Conservation (phyloP, 1,140 invertebrate species). For the Pollicipes pollicipes region DNA sequence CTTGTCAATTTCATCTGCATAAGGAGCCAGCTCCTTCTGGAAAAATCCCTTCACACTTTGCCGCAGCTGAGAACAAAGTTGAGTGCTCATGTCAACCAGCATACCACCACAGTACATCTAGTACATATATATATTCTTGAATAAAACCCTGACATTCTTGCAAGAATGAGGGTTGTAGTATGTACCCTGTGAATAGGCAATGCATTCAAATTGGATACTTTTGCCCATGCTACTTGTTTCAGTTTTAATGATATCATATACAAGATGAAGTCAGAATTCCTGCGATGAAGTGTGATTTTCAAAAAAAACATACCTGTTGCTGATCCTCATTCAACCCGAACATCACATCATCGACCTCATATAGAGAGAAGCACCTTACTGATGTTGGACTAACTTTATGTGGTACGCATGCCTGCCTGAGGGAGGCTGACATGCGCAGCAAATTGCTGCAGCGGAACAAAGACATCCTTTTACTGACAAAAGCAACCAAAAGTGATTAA, state of each 20-base stretch:
- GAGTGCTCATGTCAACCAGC: slow-evolving; percentile 7
- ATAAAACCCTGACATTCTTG: neutral
- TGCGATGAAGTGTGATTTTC: neutral
- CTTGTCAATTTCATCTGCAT: no score
- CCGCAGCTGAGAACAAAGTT: slow-evolving; percentile 44
- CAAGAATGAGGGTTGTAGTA: slow-evolving; percentile 4
- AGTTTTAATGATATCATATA: slow-evolving; percentile 5
- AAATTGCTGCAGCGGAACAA: no score
- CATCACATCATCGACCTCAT: slow-evolving; percentile 60
- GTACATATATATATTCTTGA: no score
- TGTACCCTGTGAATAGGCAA: slow-evolving; percentile 3
- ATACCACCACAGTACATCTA: neutral
- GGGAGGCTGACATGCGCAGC: no score
- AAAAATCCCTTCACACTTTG: slow-evolving; percentile 74
- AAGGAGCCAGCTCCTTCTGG: slow-evolving; percentile 92
- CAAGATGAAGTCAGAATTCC: neutral
- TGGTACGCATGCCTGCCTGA: no score
- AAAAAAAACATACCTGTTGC: slow-evolving; percentile 47
- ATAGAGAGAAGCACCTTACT: no score
- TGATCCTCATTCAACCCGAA: slow-evolving; percentile 70
- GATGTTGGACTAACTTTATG: no score
- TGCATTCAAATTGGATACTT: slow-evolving; percentile 7
- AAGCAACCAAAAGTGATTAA: no score
- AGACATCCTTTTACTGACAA: no score
- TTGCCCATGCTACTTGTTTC: neutral